Percentiles rank a stretch among this genome's conserved stretches.
Evolutionary conservation across 1,140 invertebrate genomes (phyloP).

Genomic region (Eurosta solidaginis): DNA sequence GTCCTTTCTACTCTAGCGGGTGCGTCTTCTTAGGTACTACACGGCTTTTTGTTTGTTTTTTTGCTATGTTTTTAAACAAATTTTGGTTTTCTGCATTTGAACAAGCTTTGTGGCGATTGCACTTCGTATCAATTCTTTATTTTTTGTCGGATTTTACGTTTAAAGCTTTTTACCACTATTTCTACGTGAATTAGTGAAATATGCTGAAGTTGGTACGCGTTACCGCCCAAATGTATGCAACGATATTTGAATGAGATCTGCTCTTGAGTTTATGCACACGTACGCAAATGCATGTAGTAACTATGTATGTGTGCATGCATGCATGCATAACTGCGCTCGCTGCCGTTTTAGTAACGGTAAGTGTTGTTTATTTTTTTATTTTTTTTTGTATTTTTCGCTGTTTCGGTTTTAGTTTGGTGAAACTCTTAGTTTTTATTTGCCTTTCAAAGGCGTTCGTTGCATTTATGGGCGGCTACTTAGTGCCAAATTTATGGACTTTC

Average conservation of each 20-base stretch:
- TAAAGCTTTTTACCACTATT: too few species aligned
- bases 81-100: background rate
- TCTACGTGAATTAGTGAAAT: background rate
- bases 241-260: conserved; percentile 7
- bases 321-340: background rate
- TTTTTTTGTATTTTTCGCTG: background rate
- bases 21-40: background rate
- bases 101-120: background rate
- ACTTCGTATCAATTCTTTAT: background rate
- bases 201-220: background rate
- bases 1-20: background rate
- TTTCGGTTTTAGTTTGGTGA: background rate
- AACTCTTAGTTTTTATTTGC: background rate
- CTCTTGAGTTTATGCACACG: background rate
- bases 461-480: conserved; percentile 19
- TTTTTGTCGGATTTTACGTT: background rate
- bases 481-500: conserved; percentile 12
- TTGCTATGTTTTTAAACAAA: background rate
- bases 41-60: background rate
- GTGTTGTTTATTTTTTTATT: background rate
- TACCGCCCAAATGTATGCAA: conserved; percentile 28
- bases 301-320: background rate
- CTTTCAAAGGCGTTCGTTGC: background rate
- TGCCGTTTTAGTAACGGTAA: background rate
- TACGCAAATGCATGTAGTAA: background rate